Evolutionary conservation across 2,113 vertebrate genomes (phyloP).

Genomic region (Zosterops lateralis): DNA sequence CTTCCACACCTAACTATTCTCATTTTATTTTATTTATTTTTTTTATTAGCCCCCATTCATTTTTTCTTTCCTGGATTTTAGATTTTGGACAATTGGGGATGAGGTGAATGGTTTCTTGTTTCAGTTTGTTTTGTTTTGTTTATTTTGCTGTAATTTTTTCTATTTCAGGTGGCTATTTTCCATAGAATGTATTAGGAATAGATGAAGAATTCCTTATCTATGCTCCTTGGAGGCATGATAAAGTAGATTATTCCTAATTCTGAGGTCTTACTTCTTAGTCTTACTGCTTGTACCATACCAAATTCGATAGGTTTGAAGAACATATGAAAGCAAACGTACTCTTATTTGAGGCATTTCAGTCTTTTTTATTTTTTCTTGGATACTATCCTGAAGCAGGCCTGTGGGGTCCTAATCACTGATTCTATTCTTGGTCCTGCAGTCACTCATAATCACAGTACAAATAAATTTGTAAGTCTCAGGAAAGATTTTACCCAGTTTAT

Average conservation of each 20-base stretch:
- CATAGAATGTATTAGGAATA: not conserved
- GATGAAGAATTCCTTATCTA: not conserved
- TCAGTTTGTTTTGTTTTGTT: not conserved
- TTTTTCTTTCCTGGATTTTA: not conserved
- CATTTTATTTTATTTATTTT: not conserved
- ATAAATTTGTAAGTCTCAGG: not conserved
- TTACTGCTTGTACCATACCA: not conserved
- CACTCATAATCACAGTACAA: not conserved
- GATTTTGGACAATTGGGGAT: rapidly evolving
- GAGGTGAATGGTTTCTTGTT: not conserved
- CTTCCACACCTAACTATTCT: not conserved
- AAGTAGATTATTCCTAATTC: not conserved
- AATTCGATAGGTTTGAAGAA: not conserved
- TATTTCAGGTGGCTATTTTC: not conserved
- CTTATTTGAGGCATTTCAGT: not conserved
- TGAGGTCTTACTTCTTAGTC: not conserved
- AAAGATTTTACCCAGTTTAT: not conserved
- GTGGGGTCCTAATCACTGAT: not conserved
- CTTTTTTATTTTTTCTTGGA: not conserved
- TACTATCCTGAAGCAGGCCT: not conserved
- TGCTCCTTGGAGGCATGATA: not conserved
- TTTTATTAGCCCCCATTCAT: not conserved
- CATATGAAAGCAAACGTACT: not conserved
- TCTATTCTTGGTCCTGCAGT: not conserved
- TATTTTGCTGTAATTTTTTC: not conserved